These are phyloP conservation scores for Cheilosia vulpina DNA, from an alignment of 2,888 invertebrate genomes.

Conservation along the genomic window DNA sequence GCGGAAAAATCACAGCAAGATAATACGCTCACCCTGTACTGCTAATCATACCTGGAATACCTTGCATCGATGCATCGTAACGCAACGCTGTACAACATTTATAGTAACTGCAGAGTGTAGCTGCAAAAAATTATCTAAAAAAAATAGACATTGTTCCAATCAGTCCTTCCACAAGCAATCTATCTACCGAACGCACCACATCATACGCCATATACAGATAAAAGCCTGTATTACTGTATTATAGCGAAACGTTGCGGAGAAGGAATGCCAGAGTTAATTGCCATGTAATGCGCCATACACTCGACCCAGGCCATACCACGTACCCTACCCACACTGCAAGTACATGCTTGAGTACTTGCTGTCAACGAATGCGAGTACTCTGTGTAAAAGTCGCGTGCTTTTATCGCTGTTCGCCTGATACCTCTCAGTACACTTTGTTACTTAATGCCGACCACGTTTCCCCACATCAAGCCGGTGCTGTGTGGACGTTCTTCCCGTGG, in stretches of 20 bases:
- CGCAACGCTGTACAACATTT: background rate
- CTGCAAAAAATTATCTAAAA: background rate
- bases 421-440: constrained; percentile 84
- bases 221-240: background rate
- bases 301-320: constrained; percentile 20
- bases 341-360: constrained; percentile 69
- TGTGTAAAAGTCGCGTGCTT: constrained; percentile 81
- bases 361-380: constrained; percentile 78
- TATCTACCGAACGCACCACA: background rate
- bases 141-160: background rate
- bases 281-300: constrained; percentile 52
- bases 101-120: background rate
- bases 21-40: too few species aligned
- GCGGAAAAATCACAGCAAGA: too few species aligned
- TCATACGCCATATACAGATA: background rate
- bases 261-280: constrained; percentile 41
- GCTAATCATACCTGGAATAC: too few species aligned
- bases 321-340: constrained; percentile 56
- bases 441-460: constrained; percentile 78
- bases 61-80: too few species aligned
- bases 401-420: constrained; percentile 82
- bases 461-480: constrained; percentile 51
- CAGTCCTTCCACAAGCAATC: background rate
- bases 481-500: constrained; percentile 37
- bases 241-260: constrained; percentile 11